A percentile compares a stretch with the other conserved stretches of the same genome.
phyloP scores from a whole-genome alignment of 2,888 invertebrate genomes.

The Sturmia bella region DNA sequence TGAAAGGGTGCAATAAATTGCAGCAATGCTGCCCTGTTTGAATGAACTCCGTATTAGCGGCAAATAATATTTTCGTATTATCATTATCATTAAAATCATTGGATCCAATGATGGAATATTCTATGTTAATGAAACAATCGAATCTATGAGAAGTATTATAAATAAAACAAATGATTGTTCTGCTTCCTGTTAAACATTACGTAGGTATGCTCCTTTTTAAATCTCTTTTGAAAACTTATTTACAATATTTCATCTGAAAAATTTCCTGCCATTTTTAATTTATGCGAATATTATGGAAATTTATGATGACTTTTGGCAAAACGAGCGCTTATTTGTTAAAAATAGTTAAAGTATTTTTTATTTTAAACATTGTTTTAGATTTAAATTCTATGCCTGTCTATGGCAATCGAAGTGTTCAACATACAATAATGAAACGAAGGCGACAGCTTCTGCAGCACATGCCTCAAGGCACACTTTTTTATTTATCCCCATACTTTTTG shows the following conservation, averaged over 20 bases:
- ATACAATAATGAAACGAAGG: conserved; percentile 50
- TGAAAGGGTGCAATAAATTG: too few species aligned
- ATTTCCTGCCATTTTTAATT: conserved; percentile 7
- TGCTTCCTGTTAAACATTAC: too few species aligned
- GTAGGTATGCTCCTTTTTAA: too few species aligned
- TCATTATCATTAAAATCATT: too few species aligned
- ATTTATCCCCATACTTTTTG: neutral
- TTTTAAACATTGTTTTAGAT: conserved; percentile 58
- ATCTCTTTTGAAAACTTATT: too few species aligned
- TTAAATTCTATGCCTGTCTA: conserved; percentile 40
- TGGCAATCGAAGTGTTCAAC: conserved; percentile 33
- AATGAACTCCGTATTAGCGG: too few species aligned
- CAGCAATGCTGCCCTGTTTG: too few species aligned
- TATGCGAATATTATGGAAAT: conserved; percentile 4
- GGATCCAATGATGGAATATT: too few species aligned
- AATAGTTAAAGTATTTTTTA: conserved; percentile 54
- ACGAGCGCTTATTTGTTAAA: conserved; percentile 44
- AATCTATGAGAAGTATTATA: too few species aligned
- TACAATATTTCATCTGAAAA: neutral
- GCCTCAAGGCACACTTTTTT: conserved; percentile 62
- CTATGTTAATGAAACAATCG: too few species aligned
- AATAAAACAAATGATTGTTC: too few species aligned
- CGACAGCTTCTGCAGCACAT: conserved; percentile 68
- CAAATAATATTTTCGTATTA: too few species aligned
- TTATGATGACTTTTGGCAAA: conserved; percentile 48